These are phyloP conservation scores for Parnassius orleans DNA, from an alignment of 2,888 invertebrate genomes.

Conservation along the genomic window DNA sequence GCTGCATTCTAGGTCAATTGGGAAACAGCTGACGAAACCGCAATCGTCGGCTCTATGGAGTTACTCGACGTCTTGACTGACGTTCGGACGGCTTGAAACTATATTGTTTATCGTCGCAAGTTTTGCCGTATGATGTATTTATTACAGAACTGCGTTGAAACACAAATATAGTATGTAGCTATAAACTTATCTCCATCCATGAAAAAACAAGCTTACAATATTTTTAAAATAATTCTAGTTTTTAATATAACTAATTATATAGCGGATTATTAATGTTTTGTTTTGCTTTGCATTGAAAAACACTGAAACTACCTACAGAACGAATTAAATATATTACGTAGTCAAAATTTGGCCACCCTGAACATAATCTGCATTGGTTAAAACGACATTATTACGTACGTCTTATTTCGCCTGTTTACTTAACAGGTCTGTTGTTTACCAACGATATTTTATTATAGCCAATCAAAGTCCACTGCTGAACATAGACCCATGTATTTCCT, in stretches of 20 bases:
- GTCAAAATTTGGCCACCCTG: neutral
- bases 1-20: constrained; percentile 64
- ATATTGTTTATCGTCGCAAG: constrained; percentile 12
- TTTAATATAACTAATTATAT: too few relatives aligned
- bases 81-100: constrained; percentile 17
- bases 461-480: too few relatives aligned
- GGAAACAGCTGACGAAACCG: constrained; percentile 47
- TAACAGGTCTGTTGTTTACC: constrained; percentile 7
- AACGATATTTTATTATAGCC: neutral
- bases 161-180: too few relatives aligned
- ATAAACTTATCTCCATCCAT: too few relatives aligned
- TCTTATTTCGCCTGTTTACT: constrained; percentile 8
- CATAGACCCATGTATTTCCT: too few relatives aligned
- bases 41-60: constrained; percentile 38
- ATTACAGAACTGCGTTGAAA: neutral
- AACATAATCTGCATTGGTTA: neutral
- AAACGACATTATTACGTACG: neutral
- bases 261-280: too few relatives aligned
- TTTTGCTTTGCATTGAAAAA: neutral
- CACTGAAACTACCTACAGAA: neutral
- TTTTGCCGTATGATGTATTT: neutral
- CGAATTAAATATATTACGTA: neutral
- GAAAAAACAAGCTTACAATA: too few relatives aligned
- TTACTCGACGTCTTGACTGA: constrained; percentile 25
- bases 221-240: too few relatives aligned